phyloP scores from a whole-genome alignment of 2,888 invertebrate genomes.

The Parascotia fuliginaria region DNA sequence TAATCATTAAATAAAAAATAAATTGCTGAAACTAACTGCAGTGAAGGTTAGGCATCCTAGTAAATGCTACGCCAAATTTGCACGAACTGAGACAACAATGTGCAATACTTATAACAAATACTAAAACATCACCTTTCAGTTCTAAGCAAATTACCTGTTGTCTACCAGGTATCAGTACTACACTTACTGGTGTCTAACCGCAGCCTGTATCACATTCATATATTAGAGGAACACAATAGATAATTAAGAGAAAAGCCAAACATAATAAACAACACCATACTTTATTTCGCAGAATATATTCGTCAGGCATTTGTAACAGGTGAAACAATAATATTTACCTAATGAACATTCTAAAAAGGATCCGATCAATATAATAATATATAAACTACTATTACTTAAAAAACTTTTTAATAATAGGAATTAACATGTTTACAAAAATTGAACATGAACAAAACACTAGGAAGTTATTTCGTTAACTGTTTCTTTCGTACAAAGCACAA shows the following conservation, averaged over 20 bases:
- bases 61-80: not conserved
- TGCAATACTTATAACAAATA: too few relatives aligned
- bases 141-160: too few relatives aligned
- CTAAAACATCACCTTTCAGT: too few relatives aligned
- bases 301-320: conserved; percentile 42
- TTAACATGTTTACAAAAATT: conserved; percentile 22
- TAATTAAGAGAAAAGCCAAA: conserved; percentile 4
- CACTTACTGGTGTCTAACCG: too few relatives aligned
- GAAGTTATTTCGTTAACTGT: conserved; percentile 25
- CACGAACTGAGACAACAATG: too few relatives aligned
- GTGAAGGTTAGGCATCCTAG: not conserved
- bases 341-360: conserved; percentile 38
- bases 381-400: conserved; percentile 19
- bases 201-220: not conserved
- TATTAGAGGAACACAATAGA: not conserved
- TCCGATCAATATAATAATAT: conserved; percentile 24
- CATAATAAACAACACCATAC: conserved; percentile 38
- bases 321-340: conserved; percentile 40
- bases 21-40: not conserved
- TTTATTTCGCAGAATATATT: conserved; percentile 46
- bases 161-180: too few relatives aligned
- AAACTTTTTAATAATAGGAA: conserved; percentile 13
- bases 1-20: not conserved
- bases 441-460: conserved; percentile 20
- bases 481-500: conserved; percentile 27